Base-by-base conservation (phyloP, 1,140 invertebrate genomes). In the Anthonomus grandis region DNA sequence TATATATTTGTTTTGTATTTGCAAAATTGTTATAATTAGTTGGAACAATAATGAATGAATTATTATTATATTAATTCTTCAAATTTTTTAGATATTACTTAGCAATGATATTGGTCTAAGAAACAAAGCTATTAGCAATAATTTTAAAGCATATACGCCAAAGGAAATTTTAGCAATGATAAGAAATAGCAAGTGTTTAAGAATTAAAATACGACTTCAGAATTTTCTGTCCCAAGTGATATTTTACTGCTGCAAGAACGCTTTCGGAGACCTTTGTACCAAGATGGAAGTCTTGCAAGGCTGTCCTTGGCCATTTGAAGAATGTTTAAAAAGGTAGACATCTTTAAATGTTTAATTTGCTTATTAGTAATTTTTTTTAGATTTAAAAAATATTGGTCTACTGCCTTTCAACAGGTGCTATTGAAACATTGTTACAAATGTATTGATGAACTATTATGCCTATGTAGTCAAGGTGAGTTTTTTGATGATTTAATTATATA, bases 301-400 rank as follows among this genome's bases (percentile, higher is more conserved):
- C 5, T 44, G 34, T 9, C 62, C 66, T 27, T 63, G 64, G 62
- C 47, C 55, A 9, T 58, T 68, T 37, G 17, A 31, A 12, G 60
- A 58, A 10, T 68, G 66, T 25, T 41, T 68, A 5, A 55, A 55
- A 42, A 57, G 59, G 50, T 47, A 5, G 5, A 10, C 41, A 12
- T 22, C 0, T 4, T 17, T 1, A 9, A 22, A 48, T 2, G 18
- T 45, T 9, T 31, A 4, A 2, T 38, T 51, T 39, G 24, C 3
- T 39, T 19, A 17, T 13, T 51, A 13, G 12, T 39, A 23, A 23
- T 51, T 21, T 49, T 27, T 53, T 53, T 17, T 13, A 53, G 50
- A 24, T 60, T 67, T 46, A 55, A 51, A 19, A 58, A 57, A 25
- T 68, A 68, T 46, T 68, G 66, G 66, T 47, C 31, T n/a, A 44